These are phyloP conservation scores for Xestia ashworthii DNA, from an alignment of 2,888 invertebrate genomes.

Conservation along the genomic window DNA sequence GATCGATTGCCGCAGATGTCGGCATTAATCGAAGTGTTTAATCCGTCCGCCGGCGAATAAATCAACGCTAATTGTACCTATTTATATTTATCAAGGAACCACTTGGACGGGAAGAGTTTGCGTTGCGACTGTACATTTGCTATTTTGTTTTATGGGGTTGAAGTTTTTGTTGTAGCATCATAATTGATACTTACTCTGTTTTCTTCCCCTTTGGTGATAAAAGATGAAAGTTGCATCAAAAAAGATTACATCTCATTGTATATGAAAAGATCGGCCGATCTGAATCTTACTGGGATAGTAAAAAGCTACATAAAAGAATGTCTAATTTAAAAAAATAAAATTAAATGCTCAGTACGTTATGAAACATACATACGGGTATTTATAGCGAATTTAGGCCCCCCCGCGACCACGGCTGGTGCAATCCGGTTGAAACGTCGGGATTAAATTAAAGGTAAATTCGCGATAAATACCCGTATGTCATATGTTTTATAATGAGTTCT, in stretches of 20 bases:
- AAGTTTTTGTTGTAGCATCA: neutral
- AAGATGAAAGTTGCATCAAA: conserved; percentile 20
- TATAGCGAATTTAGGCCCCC: no score
- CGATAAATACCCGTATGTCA: no score
- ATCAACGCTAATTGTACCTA: conserved; percentile 86
- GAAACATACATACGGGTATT: no score
- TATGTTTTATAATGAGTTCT: no score
- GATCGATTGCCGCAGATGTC: conserved; percentile 88
- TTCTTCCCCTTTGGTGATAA: neutral
- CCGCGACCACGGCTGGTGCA: no score
- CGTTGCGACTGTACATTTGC: conserved; percentile 74
- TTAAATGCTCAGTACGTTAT: no score
- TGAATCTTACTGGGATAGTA: neutral
- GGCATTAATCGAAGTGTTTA: conserved; percentile 87
- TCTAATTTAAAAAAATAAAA: conserved; percentile 9
- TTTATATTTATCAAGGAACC: conserved; percentile 87
- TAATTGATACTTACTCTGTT: neutral
- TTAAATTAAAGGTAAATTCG: no score
- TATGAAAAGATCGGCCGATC: neutral
- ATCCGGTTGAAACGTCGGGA: no score
- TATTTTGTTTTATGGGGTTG: conserved; percentile 47
- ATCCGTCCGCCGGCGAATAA: conserved; percentile 85
- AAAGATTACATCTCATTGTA: neutral
- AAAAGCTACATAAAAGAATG: conserved; percentile 20
- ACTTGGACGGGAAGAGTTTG: conserved; percentile 73